Evolutionary conservation across 2,113 vertebrate genomes (phyloP).

Genomic region (Rattus rattus): DNA sequence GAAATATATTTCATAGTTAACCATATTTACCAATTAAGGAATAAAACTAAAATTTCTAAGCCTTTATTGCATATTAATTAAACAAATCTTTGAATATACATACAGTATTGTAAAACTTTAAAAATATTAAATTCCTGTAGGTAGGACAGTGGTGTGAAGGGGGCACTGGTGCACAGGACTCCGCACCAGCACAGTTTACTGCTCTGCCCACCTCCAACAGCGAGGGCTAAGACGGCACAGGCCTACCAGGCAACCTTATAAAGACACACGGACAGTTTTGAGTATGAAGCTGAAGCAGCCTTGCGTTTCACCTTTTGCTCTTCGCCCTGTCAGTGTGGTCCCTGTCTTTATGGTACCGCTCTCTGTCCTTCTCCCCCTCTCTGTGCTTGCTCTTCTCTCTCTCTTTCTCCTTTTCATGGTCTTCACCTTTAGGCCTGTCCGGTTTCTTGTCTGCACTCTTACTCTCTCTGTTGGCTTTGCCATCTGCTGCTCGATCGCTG

Average conservation of each 20-base stretch:
- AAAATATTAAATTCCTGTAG: slow-evolving; percentile 88
- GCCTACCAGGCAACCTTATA: slow-evolving; percentile 83
- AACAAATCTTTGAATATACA: slow-evolving; percentile 89
- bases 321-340: slow-evolving; percentile 91
- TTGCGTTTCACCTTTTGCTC: slow-evolving; percentile 89
- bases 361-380: slow-evolving; percentile 89
- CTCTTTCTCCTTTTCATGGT: slow-evolving; percentile 90
- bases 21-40: slow-evolving; percentile 85
- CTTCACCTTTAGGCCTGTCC: slow-evolving; percentile 92
- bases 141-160: slow-evolving; percentile 83
- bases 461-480: slow-evolving; percentile 85
- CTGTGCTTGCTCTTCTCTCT: slow-evolving; percentile 88
- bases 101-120: slow-evolving; percentile 88
- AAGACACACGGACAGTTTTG: slow-evolving; percentile 77
- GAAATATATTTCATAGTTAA: slow-evolving; percentile 86
- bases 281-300: slow-evolving; percentile 80
- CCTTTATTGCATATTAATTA: slow-evolving; percentile 91
- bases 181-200: slow-evolving; percentile 81
- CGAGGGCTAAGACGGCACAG: slow-evolving; percentile 86
- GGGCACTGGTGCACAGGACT: slow-evolving; percentile 78
- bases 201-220: slow-evolving; percentile 86
- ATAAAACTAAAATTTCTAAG: slow-evolving; percentile 86
- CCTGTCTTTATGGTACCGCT: slow-evolving; percentile 91
- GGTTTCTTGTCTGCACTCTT: slow-evolving; percentile 89
- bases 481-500: slow-evolving; percentile 85